phyloP scores from a whole-genome alignment of 2,888 invertebrate genomes.

The Tenthredo notha region DNA sequence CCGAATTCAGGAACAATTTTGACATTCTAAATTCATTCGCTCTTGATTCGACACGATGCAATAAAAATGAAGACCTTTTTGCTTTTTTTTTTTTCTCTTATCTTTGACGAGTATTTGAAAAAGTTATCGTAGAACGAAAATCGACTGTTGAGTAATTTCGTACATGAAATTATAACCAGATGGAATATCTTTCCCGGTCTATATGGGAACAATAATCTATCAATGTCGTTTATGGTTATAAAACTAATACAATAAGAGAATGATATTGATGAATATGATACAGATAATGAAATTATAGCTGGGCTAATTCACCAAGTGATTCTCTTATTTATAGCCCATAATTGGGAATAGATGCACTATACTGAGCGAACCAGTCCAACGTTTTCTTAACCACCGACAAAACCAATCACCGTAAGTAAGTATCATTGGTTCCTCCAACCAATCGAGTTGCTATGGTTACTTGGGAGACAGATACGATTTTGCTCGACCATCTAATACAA shows the following conservation, averaged over 20 bases:
- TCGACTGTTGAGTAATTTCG: background rate
- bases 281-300: background rate
- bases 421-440: constrained; percentile 2
- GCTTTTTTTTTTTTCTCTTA: no score
- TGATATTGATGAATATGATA: constrained; percentile 28
- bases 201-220: background rate
- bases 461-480: background rate
- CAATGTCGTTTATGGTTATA: background rate
- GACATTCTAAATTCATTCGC: no score
- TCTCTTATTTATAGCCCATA: constrained; percentile 42
- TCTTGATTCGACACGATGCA: no score
- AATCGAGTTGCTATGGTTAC: constrained; percentile 37
- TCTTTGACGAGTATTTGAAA: no score
- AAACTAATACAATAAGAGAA: background rate
- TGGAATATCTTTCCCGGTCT: background rate
- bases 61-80: no score
- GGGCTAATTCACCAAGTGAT: constrained; percentile 42
- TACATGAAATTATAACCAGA: background rate
- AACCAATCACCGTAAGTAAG: constrained; percentile 49
- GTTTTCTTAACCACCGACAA: background rate
- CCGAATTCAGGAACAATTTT: no score
- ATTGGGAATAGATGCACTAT: constrained; percentile 41
- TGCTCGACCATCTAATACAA: background rate
- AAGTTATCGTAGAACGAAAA: no score
- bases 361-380: background rate